These are phyloP conservation scores for Botia almorhae DNA, from an alignment of 2,797 vertebrate genomes.

Conservation along the genomic window DNA sequence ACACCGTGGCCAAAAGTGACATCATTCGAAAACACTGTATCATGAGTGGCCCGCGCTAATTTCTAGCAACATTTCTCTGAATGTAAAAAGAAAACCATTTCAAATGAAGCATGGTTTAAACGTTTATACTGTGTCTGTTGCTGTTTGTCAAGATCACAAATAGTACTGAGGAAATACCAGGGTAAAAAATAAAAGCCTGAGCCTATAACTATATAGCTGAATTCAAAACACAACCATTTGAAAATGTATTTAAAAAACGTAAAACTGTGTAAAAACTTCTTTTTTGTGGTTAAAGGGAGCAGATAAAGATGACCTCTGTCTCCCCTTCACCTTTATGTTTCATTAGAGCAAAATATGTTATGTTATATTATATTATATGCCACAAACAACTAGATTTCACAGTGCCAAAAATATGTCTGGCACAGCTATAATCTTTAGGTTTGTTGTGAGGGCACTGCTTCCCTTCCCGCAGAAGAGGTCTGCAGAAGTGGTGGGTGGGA, in stretches of 20 bases:
- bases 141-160: background rate
- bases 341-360: conserved; percentile 10
- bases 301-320: background rate
- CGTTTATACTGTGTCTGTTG: background rate
- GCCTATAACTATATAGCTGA: background rate
- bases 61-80: background rate
- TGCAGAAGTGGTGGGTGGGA: conserved; percentile 51
- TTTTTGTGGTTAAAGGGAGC: background rate
- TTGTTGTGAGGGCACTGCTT: background rate
- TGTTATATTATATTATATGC: background rate
- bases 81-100: background rate
- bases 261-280: background rate
- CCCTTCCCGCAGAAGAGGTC: conserved; percentile 40
- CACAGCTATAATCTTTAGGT: conserved; percentile 4
- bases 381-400: background rate
- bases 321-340: background rate
- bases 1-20: conserved; percentile 12
- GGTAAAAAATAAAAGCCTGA: background rate
- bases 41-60: background rate
- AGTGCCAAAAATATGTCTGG: background rate
- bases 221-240: background rate
- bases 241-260: background rate
- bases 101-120: background rate
- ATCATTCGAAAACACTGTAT: conserved; percentile 5
- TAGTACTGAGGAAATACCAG: background rate